These are phyloP conservation scores for Fregata magnificens DNA, from an alignment of 2,113 vertebrate genomes.

Conservation along the genomic window DNA sequence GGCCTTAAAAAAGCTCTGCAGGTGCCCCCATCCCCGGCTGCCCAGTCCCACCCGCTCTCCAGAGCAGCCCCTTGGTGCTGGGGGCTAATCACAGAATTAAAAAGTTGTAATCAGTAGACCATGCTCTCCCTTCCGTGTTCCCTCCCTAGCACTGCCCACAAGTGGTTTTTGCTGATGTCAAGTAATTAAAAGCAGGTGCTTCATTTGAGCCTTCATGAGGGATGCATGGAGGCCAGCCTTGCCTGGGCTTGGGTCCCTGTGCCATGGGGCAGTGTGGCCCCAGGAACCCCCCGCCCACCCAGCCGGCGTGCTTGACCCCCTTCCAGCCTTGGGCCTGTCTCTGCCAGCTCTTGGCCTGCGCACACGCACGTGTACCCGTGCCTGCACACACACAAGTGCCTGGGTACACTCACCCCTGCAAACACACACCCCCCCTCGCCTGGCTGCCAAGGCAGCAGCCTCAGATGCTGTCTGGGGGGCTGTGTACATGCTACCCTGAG, in stretches of 20 bases:
- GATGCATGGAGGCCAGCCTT: neutral
- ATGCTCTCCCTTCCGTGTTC: no score
- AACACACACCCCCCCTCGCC: accelerated
- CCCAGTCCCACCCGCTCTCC: neutral
- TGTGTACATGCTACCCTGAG: neutral
- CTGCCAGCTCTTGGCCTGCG: neutral
- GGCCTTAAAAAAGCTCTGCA: neutral
- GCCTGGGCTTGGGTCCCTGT: accelerated
- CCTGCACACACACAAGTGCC: accelerated
- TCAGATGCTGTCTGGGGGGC: neutral
- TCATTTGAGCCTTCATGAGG: neutral
- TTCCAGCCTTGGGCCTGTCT: neutral
- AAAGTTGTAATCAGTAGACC: neutral
- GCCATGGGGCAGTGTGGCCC: neutral
- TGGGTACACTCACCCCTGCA: accelerated
- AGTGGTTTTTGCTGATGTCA: neutral
- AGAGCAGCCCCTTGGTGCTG: neutral
- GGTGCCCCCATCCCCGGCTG: accelerated
- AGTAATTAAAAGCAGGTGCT: neutral
- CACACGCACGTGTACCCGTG: neutral
- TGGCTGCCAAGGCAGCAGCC: neutral
- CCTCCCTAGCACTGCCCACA: neutral
- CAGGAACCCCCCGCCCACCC: neutral
- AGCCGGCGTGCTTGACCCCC: no score
- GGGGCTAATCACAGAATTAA: no score